phyloP scores from a whole-genome alignment of 1,140 invertebrate species.

The Aphelinus certus region DNA sequence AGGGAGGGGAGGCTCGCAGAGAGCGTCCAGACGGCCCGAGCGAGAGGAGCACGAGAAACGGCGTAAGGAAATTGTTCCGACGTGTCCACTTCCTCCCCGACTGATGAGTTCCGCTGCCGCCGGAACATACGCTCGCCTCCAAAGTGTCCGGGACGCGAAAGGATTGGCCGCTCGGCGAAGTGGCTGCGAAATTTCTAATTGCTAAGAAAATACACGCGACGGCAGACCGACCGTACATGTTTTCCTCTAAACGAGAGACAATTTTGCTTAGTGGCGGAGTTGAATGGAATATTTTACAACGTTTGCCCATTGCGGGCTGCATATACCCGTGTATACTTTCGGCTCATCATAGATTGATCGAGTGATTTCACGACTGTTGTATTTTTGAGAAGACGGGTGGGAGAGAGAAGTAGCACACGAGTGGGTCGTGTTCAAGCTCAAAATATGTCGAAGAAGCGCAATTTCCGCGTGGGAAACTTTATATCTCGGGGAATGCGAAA shows the following conservation, averaged over 20 bases:
- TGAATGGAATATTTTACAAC: too few relatives aligned
- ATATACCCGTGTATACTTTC: too few relatives aligned
- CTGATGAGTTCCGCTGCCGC: constrained; percentile 64
- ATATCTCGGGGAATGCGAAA: constrained; percentile 31
- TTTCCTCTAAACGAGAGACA: too few relatives aligned
- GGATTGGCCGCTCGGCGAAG: background rate
- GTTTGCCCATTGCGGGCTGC: too few relatives aligned
- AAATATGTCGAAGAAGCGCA: background rate
- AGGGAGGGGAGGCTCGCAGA: constrained; percentile 51
- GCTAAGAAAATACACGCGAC: constrained; percentile 6
- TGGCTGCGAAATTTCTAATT: constrained; percentile 11
- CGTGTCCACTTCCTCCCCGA: constrained; percentile 64
- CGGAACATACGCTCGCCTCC: constrained; percentile 17
- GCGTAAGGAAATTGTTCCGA: constrained; percentile 67
- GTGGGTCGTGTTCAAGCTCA: constrained; percentile 8
- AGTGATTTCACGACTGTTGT: too few relatives aligned
- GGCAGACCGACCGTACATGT: background rate
- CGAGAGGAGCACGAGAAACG: constrained; percentile 45
- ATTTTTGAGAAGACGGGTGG: background rate
- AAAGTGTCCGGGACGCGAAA: background rate
- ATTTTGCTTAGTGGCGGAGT: too few relatives aligned
- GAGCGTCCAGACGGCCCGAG: constrained; percentile 46
- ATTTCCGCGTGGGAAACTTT: constrained; percentile 25
- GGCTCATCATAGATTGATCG: too few relatives aligned
- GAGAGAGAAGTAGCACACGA: background rate